Base-by-base conservation (phyloP, 64 coral and sea anemone species). In the Orbicella faveolata region DNA sequence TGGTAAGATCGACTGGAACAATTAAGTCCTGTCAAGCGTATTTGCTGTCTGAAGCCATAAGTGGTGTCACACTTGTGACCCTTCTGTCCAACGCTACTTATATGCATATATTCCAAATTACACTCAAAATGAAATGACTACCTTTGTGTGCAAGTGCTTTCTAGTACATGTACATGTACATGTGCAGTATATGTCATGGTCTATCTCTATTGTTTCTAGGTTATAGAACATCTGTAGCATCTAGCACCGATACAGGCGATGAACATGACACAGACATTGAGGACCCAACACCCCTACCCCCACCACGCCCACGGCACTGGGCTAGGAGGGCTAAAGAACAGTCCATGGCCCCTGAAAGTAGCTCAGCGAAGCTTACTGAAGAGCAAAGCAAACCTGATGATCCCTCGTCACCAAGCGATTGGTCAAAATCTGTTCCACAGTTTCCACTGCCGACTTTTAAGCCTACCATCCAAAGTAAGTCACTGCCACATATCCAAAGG, bases 261-360 rank as follows among this genome's bases (percentile, higher is more conserved):
- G 88, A 87, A 63, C 86, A 91, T 61, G 92, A 93, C 36, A 91
- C 88, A 44, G 92, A 97, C 65, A 97, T 91, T 20, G 92, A 97
- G 65, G 92, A 94, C 23, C 92, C 92, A 21, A 26, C 78, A 16
- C 95, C 95, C 74, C 95, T 97, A 6, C 95, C 95, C 73, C 95
- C 95, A 79, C 95, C 95, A 97, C 95, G 95, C 92, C 95, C 95
- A 83, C 93, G 90, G 53, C 95, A 91, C 73, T 97, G 95, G 95
- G 95, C 95, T 1, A 92, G 75, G 54, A 94, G 87, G 77, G 90
- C 93, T 16, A 84, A 94, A 62, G 90, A 77, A 80, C 91, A 96
- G n/a, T 87, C 67, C 69, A 93, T 86, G 66, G 81, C 79, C 54
- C 55, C 78, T 36, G 85, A 91, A 21, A 41, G 61, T 26, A 72